phyloP scores from a whole-genome alignment of 2,797 vertebrate genomes.

The Ctenosaura bakeri region DNA sequence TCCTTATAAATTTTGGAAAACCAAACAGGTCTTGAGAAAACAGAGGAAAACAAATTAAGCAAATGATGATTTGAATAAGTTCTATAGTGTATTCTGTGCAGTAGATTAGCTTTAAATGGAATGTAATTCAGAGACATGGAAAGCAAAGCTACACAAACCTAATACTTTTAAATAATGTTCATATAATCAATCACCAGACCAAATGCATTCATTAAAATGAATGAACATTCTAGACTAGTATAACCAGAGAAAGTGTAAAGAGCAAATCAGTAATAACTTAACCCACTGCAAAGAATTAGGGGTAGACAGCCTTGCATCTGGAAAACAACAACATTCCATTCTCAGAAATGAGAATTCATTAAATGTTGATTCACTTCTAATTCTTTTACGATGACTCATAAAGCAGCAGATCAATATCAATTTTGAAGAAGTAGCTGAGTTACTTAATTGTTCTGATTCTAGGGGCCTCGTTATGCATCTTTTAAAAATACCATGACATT shows the following conservation, averaged over 20 bases:
- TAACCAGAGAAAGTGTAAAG: slow-evolving; percentile 62
- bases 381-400: slow-evolving; percentile 53
- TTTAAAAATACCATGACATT: neutral
- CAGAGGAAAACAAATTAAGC: slow-evolving; percentile 18
- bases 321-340: neutral
- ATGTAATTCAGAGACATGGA: slow-evolving; percentile 67
- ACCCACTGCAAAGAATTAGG: slow-evolving; percentile 43
- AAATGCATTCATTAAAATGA: slow-evolving; percentile 66
- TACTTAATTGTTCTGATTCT: slow-evolving; percentile 5
- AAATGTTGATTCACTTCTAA: slow-evolving; percentile 47
- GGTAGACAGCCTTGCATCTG: neutral
- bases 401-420: slow-evolving; percentile 64
- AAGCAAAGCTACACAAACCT: slow-evolving; percentile 66
- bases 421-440: slow-evolving; percentile 56
- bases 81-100: slow-evolving; percentile 52
- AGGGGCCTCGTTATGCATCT: neutral
- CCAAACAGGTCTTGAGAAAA: slow-evolving; percentile 27
- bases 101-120: slow-evolving; percentile 67
- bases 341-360: slow-evolving; percentile 45
- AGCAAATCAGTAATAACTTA: slow-evolving; percentile 49
- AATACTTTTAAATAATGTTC: slow-evolving; percentile 64
- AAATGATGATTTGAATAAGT: slow-evolving; percentile 63
- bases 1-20: neutral
- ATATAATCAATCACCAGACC: slow-evolving; percentile 48
- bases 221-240: slow-evolving; percentile 58